Base-by-base conservation (phyloP, 2,113 vertebrate species). In the Empidonax alnorum region DNA sequence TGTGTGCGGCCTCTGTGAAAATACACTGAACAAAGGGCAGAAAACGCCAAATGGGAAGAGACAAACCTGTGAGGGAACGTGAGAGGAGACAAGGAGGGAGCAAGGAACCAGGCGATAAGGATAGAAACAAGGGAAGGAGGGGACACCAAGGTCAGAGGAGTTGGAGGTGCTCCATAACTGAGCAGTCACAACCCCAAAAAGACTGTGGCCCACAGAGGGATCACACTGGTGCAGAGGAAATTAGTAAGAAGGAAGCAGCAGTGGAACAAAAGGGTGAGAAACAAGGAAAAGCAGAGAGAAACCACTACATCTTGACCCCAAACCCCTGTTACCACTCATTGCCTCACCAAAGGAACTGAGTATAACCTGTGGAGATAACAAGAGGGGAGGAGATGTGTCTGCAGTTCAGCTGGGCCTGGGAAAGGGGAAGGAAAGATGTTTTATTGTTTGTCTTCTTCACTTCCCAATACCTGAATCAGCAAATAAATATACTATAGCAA, bases 341-440 rank as follows among this genome's bases (percentile, higher is more conserved):
- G 2, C 44, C 35, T 59, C 74, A 27, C 42, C 2, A 4, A 90
- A 84, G 47, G 56, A 66, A 75, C 47, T 44, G 35, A 59, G 39
- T 7, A 39, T 15, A 95, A 87, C 66, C 62, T 75, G 42, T 44
- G 55, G 78, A 85, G 72, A 79, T 72, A 75, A 55, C 23, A 78
- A 56, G 35, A 83, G 33, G 30, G 75, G 83, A 93, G 85, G 75
- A 93, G 71, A 61, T 56, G 27, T 73, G 59, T 35, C 44, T 86
- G 44, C 41, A 88, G 79, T n/a, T 59, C 21, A 79, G 19, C 0
- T 83, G 63, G 88, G 83, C 93, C 83, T 96, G 94, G 89, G 94
- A 96, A 96, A 94, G 28, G 28, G 83, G 91, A 93, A 96, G 89
- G 59, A 83, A 95, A 83, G 44, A 44, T 61, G 11, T 14, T 94